Conservation (phyloP, 1,140 invertebrate species). For the Carposina sasakii region DNA sequence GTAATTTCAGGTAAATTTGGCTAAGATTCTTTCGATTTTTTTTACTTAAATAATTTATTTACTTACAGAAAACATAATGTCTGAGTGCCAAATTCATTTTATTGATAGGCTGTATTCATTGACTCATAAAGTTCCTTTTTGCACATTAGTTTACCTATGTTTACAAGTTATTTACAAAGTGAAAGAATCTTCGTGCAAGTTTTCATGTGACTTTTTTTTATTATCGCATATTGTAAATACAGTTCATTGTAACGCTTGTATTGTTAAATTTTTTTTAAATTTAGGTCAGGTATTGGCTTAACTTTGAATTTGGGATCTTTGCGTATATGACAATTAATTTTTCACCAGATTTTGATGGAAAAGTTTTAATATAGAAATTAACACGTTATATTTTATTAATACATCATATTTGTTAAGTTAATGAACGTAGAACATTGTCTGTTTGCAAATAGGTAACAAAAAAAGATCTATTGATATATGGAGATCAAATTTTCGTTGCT, state of each 20-base stretch:
- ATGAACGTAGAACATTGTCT: no score
- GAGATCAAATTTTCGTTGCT: no score
- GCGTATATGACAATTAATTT: no score
- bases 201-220: slow-evolving; percentile 45
- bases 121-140: slow-evolving; percentile 38
- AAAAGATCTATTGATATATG: no score
- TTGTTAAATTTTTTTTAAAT: no score
- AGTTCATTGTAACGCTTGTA: slow-evolving; percentile 24
- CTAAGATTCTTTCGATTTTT: slow-evolving; percentile 56
- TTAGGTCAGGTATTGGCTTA: no score
- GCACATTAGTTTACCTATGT: not conserved
- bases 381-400: not conserved
- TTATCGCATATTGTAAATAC: slow-evolving; percentile 68
- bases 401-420: no score
- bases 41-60: slow-evolving; percentile 34
- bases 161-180: slow-evolving; percentile 11
- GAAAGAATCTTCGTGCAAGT: slow-evolving; percentile 58
- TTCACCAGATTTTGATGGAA: slow-evolving; percentile 1
- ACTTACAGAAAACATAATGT: no score
- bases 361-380: not conserved
- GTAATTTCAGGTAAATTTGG: slow-evolving; percentile 42
- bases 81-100: slow-evolving; percentile 58
- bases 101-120: slow-evolving; percentile 26
- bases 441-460: no score
- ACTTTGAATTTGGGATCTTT: no score